These are phyloP conservation scores for Calycopis cecrops DNA, from an alignment of 1,140 invertebrate species.

Conservation along the genomic window DNA sequence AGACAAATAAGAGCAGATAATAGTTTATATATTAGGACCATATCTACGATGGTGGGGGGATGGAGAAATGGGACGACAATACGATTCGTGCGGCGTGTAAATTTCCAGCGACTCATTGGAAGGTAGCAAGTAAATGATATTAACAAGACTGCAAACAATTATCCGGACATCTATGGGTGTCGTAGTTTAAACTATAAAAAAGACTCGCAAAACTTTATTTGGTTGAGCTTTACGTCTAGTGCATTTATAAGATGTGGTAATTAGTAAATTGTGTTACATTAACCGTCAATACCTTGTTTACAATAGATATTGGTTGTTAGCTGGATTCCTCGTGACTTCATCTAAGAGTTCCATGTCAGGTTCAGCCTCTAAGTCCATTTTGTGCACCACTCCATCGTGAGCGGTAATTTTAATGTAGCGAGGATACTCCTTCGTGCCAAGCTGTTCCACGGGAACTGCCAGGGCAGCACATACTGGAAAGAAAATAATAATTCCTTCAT, in stretches of 20 bases:
- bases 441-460: constrained; percentile 7
- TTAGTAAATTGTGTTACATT: background rate
- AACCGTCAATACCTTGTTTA: constrained; percentile 46
- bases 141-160: background rate
- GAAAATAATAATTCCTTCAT: too few relatives aligned
- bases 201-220: background rate
- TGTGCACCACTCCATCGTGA: constrained; percentile 39
- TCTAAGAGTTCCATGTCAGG: constrained; percentile 33
- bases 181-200: too few relatives aligned
- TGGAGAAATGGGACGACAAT: too few relatives aligned
- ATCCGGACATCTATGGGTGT: too few relatives aligned
- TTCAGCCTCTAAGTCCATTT: constrained; percentile 43
- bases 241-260: background rate
- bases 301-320: constrained; percentile 42
- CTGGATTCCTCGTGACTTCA: constrained; percentile 36
- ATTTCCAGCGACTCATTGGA: too few relatives aligned
- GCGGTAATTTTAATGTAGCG: constrained; percentile 42
- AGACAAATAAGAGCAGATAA: too few relatives aligned
- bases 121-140: background rate
- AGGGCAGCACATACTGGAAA: constrained; percentile 13
- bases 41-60: too few relatives aligned
- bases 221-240: background rate
- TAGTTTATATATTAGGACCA: too few relatives aligned
- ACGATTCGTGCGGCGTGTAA: too few relatives aligned
- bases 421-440: constrained; percentile 26